Percentiles rank a stretch among this genome's conserved stretches.
These are phyloP conservation scores for Poecilus cupreus DNA, from an alignment of 2,888 invertebrate species.

Conservation along the genomic window DNA sequence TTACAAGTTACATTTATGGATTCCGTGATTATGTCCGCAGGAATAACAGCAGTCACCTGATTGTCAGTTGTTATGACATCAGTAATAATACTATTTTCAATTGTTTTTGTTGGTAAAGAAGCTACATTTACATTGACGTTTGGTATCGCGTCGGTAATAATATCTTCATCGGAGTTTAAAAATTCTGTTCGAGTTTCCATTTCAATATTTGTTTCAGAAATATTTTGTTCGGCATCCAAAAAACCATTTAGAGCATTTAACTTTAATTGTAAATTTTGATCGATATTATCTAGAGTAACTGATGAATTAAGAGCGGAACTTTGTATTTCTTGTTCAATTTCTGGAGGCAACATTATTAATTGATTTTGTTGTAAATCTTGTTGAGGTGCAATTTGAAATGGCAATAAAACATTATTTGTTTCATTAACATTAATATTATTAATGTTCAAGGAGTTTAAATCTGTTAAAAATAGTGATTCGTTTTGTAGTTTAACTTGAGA, in stretches of 20 bases:
- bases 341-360: conserved; percentile 43
- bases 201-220: conserved; percentile 41
- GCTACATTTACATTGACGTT: neutral
- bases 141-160: neutral
- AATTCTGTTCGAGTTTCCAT: conserved; percentile 22
- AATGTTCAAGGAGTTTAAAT: conserved; percentile 51
- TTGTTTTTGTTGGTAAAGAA: conserved; percentile 7
- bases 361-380: conserved; percentile 46
- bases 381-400: conserved; percentile 51
- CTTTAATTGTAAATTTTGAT: conserved; percentile 49
- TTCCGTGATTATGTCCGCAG: conserved; percentile 3
- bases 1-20: conserved; percentile 24
- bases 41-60: conserved; percentile 17
- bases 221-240: conserved; percentile 6
- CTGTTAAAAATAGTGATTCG: conserved; percentile 48
- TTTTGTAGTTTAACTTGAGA: conserved; percentile 64
- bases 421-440: conserved; percentile 43
- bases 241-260: conserved; percentile 39
- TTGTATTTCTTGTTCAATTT: conserved; percentile 45
- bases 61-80: conserved; percentile 8
- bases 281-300: conserved; percentile 46
- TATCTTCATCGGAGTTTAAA: conserved; percentile 26
- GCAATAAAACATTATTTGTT: conserved; percentile 50
- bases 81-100: conserved; percentile 12
- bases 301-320: neutral